Conservation (phyloP, 1,140 invertebrate species). For the Samia ricini region DNA sequence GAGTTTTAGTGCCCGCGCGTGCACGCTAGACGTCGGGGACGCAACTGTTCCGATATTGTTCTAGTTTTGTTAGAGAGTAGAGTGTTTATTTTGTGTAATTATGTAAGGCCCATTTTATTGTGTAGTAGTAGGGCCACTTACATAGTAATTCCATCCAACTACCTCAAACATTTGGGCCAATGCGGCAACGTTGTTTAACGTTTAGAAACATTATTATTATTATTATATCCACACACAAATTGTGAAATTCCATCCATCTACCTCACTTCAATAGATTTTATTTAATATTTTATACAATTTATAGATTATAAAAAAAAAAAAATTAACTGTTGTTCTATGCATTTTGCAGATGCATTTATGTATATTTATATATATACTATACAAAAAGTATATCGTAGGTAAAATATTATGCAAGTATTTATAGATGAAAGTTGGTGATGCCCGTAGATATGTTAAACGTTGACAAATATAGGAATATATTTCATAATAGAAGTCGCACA, state of each 20-base stretch:
- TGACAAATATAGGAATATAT: slow-evolving; percentile 21
- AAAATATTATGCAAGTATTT: slow-evolving; percentile 69
- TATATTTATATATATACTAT: slow-evolving; percentile 75
- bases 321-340: slow-evolving; percentile 76
- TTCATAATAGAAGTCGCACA: slow-evolving; percentile 63
- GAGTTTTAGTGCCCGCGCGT: slow-evolving; percentile 42
- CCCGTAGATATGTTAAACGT: slow-evolving; percentile 49
- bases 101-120: slow-evolving; percentile 62
- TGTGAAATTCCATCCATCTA: slow-evolving; percentile 80
- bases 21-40: slow-evolving; percentile 44
- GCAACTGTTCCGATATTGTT: slow-evolving; percentile 49
- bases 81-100: slow-evolving; percentile 68
- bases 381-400: slow-evolving; percentile 75
- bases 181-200: slow-evolving; percentile 62
- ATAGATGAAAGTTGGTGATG: slow-evolving; percentile 64
- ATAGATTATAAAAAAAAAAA: slow-evolving; percentile 75
- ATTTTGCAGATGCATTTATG: slow-evolving; percentile 77
- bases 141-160: slow-evolving; percentile 79
- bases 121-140: slow-evolving; percentile 67
- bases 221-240: slow-evolving; percentile 74
- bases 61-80: slow-evolving; percentile 57
- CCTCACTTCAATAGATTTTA: slow-evolving; percentile 79
- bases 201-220: slow-evolving; percentile 44
- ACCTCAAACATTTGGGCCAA: slow-evolving; percentile 77
- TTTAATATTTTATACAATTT: slow-evolving; percentile 78